Percentiles rank a stretch among this genome's conserved stretches.
These are phyloP conservation scores for Saccopteryx leptura DNA, from an alignment of 2,113 vertebrate species.

Conservation along the genomic window DNA sequence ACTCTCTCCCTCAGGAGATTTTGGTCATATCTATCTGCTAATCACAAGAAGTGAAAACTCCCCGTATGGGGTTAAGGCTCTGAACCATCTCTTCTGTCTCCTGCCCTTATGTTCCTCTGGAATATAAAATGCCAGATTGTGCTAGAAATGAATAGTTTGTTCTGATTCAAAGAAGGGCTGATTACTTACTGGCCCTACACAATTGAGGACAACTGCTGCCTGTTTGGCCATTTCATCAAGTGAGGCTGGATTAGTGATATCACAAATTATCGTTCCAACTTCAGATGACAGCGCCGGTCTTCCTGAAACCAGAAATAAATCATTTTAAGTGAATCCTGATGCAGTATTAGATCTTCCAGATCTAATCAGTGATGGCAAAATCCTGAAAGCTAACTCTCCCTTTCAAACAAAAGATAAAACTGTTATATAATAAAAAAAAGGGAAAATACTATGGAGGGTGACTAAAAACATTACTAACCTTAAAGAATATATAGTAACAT, in stretches of 20 bases:
- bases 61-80: background rate
- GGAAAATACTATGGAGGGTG: background rate
- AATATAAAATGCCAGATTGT: constrained; percentile 66
- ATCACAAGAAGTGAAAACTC: constrained; percentile 8
- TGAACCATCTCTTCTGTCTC: background rate
- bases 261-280: constrained; percentile 94
- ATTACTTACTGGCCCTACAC: constrained; percentile 97
- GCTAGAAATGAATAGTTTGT: constrained; percentile 69
- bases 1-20: background rate
- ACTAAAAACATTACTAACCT: background rate
- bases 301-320: constrained; percentile 87
- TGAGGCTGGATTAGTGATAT: constrained; percentile 92
- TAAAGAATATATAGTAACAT: background rate
- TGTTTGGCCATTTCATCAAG: constrained; percentile 96
- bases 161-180: constrained; percentile 52
- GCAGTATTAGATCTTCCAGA: constrained; percentile 12
- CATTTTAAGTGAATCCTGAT: constrained; percentile 4
- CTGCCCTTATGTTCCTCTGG: constrained; percentile 49
- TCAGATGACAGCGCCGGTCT: constrained; percentile 92
- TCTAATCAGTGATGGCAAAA: background rate
- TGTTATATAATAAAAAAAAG: background rate
- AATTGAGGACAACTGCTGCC: constrained; percentile 94
- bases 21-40: background rate
- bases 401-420: constrained; percentile 36
- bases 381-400: background rate